phyloP scores from a whole-genome alignment of 2,797 vertebrate genomes.

The Labroides dimidiatus region DNA sequence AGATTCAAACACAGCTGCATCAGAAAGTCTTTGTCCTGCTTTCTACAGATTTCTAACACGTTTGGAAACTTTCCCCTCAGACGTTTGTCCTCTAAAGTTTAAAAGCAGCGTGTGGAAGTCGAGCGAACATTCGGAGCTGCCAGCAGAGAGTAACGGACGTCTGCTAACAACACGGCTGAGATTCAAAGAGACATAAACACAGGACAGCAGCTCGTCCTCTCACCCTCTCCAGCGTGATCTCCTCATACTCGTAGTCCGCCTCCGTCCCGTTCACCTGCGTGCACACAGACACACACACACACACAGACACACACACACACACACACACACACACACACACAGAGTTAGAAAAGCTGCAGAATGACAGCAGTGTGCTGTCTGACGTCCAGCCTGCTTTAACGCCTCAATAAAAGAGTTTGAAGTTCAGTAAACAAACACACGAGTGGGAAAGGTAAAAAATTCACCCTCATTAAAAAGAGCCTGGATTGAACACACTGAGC shows the following conservation, averaged over 20 bases:
- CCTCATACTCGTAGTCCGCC: constrained; percentile 97
- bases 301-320: too few species aligned
- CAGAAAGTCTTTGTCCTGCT: not conserved
- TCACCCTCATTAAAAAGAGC: too few species aligned
- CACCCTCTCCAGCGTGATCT: constrained; percentile 97
- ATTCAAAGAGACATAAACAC: not conserved
- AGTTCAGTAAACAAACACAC: too few species aligned
- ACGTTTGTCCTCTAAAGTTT: not conserved
- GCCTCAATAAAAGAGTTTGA: too few species aligned
- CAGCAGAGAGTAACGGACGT: not conserved
- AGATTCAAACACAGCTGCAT: constrained; percentile 40
- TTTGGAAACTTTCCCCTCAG: not conserved
- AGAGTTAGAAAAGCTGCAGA: too few species aligned
- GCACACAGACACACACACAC: too few species aligned
- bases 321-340: too few species aligned
- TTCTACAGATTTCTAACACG: not conserved
- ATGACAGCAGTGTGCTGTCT: too few species aligned
- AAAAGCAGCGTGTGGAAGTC: constrained; percentile 1
- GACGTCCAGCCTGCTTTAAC: too few species aligned
- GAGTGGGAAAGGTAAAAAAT: too few species aligned
- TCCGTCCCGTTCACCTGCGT: constrained; percentile 95
- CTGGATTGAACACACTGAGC: too few species aligned
- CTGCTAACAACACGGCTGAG: not conserved
- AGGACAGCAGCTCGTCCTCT: constrained; percentile 44
- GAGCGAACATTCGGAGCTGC: not conserved